phyloP scores from a whole-genome alignment of 2,113 vertebrate species.

The Clarias gariepinus region DNA sequence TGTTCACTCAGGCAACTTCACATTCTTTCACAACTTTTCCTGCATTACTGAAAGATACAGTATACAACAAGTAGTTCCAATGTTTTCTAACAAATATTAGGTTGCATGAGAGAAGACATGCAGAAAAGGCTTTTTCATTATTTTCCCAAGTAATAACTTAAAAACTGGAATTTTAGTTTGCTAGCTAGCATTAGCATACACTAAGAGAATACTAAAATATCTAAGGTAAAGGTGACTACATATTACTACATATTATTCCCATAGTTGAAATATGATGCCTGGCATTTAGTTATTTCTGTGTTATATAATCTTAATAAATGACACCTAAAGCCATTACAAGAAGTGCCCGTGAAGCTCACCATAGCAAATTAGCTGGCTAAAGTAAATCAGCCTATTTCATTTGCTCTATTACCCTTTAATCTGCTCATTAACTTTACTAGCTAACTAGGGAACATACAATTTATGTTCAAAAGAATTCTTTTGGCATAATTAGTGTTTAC shows the following conservation, averaged over 20 bases:
- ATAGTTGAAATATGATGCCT: background rate
- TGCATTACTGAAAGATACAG: constrained; percentile 54
- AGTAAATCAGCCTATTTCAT: background rate
- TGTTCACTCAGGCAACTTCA: constrained; percentile 57
- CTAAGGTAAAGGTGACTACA: background rate
- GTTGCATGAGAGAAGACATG: constrained; percentile 62
- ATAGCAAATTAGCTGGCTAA: background rate
- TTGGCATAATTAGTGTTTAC: background rate
- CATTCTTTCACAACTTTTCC: constrained; percentile 37
- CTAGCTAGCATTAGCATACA: background rate
- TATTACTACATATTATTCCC: background rate
- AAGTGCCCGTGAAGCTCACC: background rate
- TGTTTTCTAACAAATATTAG: constrained; percentile 52
- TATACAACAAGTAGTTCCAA: constrained; percentile 52
- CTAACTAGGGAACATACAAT: background rate
- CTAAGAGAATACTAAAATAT: background rate
- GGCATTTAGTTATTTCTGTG: background rate
- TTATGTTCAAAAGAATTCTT: background rate
- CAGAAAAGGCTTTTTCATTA: constrained; percentile 64
- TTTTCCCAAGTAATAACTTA: constrained; percentile 59
- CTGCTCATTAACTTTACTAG: background rate
- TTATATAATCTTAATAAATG: background rate
- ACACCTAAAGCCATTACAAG: background rate
- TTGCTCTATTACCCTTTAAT: background rate
- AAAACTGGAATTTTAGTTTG: constrained; percentile 50